Conservation (phyloP, 2,113 vertebrate species). For the Antidorcas marsupialis region DNA sequence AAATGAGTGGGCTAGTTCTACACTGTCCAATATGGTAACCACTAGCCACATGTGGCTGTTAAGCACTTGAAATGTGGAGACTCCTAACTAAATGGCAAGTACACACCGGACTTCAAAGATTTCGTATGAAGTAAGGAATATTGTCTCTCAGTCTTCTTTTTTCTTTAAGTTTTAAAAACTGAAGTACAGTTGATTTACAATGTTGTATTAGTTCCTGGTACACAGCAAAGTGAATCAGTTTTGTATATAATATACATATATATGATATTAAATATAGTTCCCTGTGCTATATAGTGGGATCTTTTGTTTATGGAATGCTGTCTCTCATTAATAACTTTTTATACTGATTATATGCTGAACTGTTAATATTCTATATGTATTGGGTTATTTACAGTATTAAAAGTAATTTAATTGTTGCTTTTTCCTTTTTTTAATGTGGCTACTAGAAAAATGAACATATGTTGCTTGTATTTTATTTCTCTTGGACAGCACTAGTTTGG, state of each 20-base stretch:
- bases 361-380: background rate
- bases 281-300: background rate
- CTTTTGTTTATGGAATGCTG: background rate
- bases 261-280: background rate
- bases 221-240: background rate
- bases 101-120: background rate
- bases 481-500: background rate
- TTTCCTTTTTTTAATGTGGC: background rate
- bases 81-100: background rate
- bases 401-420: background rate
- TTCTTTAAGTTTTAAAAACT: background rate
- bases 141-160: background rate
- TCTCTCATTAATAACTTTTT: background rate
- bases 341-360: background rate
- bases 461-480: background rate
- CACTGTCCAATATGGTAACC: background rate
- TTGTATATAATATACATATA: background rate
- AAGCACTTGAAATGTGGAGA: background rate
- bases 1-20: background rate
- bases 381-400: background rate
- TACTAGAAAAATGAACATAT: background rate
- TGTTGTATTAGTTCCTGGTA: background rate
- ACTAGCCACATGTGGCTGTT: background rate
- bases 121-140: background rate
- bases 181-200: background rate